Base-by-base conservation (phyloP, 2,113 vertebrate genomes). In the Ascaphus truei region DNA sequence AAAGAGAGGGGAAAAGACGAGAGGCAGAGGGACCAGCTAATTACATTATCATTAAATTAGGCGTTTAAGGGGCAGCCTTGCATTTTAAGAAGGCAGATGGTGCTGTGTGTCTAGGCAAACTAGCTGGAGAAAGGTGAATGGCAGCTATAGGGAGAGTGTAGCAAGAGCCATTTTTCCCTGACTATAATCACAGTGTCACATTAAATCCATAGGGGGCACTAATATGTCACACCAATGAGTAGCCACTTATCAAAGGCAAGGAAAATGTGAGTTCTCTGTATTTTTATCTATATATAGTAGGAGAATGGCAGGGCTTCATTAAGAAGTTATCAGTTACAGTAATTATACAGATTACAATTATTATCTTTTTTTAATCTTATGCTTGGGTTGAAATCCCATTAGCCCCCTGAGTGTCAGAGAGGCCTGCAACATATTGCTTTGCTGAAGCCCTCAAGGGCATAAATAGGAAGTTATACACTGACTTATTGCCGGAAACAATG, bases 1-100 rank as follows among this genome's bases (percentile, higher is more conserved):
- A 27, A n/a, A 22, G 15, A 30, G 7, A 39, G 1, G 50, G 11
- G 33, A 29, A n/a, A n/a, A n/a, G 10, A 36, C n/a, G 22, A 39
- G 20, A 34, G 22, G 34, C 31, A 12, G 7, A 27, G 61, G 9
- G 25, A 18, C 3, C 11, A 31, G 20, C 16, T 61, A 41, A 61
- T 39, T 31, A 41, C 22, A 67, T 41, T 25, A 12, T 22, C 2
- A 16, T 30, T 29, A 51, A 55, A 47, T 52, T 48, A 39, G 22
- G 50, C 36, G 52, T 48, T 29, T 57, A 36, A 33, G 66, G 45
- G 45, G 41, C 34, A 31, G 56, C 7, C 48, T 34, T 61, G 37
- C 30, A 37, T 55, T 51, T 18, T 13, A 36, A 36, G 62, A 68
- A 72, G 68, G 8, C 57, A 72, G 68, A 48, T 52, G 73, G 68